phyloP scores from a whole-genome alignment of 1,140 invertebrate genomes.

The Liolophura sinensis region DNA sequence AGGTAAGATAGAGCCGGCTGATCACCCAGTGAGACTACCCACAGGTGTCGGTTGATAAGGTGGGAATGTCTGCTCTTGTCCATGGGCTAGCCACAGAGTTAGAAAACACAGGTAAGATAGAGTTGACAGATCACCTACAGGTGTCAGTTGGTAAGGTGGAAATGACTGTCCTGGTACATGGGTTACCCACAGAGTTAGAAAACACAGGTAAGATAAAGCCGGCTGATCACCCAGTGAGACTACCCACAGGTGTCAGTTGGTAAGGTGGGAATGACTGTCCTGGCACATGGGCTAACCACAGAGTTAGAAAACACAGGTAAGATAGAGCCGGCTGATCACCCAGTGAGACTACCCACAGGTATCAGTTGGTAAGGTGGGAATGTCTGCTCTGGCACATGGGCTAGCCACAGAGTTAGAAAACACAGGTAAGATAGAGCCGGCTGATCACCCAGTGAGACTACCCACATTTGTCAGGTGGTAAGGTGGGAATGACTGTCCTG shows the following conservation, averaged over 20 bases:
- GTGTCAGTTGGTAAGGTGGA: conserved; percentile 40
- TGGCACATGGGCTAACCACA: conserved; percentile 39
- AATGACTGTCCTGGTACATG: conserved; percentile 42
- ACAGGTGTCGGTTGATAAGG: conserved; percentile 39
- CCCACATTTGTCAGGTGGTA: too few relatives aligned
- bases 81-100: conserved; percentile 43
- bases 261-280: conserved; percentile 43
- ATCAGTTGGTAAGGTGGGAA: conserved; percentile 41
- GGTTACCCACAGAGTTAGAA: conserved; percentile 35
- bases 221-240: too few relatives aligned
- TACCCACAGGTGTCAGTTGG: too few relatives aligned
- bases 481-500: conserved; percentile 41
- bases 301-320: conserved; percentile 39
- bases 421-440: conserved; percentile 42
- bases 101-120: conserved; percentile 33
- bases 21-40: too few relatives aligned
- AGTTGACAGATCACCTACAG: too few relatives aligned
- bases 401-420: conserved; percentile 35
- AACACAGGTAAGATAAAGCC: conserved; percentile 39
- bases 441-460: too few relatives aligned
- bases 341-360: too few relatives aligned
- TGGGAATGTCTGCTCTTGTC: conserved; percentile 39
- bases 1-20: too few relatives aligned
- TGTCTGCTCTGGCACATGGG: conserved; percentile 40
- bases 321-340: too few relatives aligned